phyloP scores from a whole-genome alignment of 2,113 vertebrate species.

The Spea bombifrons region DNA sequence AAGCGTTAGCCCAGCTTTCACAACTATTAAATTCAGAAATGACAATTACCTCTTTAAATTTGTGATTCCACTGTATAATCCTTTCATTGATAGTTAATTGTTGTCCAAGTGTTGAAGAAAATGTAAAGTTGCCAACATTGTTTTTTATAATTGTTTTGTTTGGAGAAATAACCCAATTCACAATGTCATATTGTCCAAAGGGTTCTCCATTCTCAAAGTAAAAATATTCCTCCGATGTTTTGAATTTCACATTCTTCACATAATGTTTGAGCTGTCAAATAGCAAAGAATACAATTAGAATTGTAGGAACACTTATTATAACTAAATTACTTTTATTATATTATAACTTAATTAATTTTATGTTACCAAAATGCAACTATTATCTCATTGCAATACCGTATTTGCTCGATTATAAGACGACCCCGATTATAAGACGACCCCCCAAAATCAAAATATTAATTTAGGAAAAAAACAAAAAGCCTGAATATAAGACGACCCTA shows the following conservation, averaged over 20 bases:
- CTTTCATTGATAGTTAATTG: conserved; percentile 10
- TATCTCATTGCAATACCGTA: too few species aligned
- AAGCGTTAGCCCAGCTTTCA: too few species aligned
- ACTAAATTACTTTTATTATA: too few species aligned
- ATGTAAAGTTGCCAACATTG: conserved; percentile 6
- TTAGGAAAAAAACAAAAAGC: too few species aligned
- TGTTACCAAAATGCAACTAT: too few species aligned
- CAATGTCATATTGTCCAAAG: conserved; percentile 21
- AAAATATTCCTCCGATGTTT: conserved; percentile 8
- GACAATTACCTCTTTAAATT: conserved; percentile 18
- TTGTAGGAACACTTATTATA: not conserved
- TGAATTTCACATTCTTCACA: conserved; percentile 4
- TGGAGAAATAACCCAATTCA: conserved; percentile 10
- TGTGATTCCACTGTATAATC: conserved; percentile 6
- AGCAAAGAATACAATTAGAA: not conserved
- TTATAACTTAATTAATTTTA: too few species aligned
- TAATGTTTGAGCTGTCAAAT: conserved; percentile 16
- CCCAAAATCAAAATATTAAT: too few species aligned
- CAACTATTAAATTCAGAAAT: too few species aligned
- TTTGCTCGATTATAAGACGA: too few species aligned
- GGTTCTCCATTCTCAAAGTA: conserved; percentile 11
- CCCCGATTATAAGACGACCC: too few species aligned
- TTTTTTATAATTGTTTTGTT: not conserved
- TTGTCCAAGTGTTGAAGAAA: not conserved
- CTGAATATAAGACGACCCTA: too few species aligned